Percentiles rank a stretch among this genome's conserved stretches.
Evolutionary conservation across 37 sponge, comb jelly and placozoan genomes (phyloP).

Genomic region (Lycopodina hypogea): DNA sequence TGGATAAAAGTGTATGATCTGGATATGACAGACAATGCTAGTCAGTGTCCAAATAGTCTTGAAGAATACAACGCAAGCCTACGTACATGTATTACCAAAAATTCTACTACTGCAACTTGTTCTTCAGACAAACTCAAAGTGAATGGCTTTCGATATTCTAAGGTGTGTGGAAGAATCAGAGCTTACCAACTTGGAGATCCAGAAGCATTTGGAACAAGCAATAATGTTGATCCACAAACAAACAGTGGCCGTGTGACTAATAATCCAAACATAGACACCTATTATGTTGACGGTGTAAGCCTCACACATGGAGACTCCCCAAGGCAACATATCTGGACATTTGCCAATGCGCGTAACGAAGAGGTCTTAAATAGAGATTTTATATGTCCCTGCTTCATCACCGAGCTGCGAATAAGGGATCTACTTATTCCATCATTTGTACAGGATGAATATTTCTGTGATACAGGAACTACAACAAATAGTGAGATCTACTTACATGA

Average conservation of each 20-base stretch:
- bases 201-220: slow-evolving; percentile 5
- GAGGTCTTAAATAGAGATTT: neutral
- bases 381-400: neutral
- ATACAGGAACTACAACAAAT: neutral
- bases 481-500: neutral
- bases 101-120: neutral
- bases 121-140: slow-evolving; percentile 23
- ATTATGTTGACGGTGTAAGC: slow-evolving; percentile 37
- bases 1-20: slow-evolving; percentile 32
- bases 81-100: neutral
- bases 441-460: slow-evolving; percentile 21
- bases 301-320: slow-evolving; percentile 17
- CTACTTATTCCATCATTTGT: neutral
- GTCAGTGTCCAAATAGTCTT: slow-evolving; percentile 8
- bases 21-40: slow-evolving; percentile 6
- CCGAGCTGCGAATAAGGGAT: neutral
- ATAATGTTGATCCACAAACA: too few relatives aligned
- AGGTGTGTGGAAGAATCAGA: slow-evolving; percentile 52
- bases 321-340: slow-evolving; percentile 37
- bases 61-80: neutral
- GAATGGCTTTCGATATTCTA: slow-evolving; percentile 25
- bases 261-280: neutral
- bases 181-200: slow-evolving; percentile 35
- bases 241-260: neutral
- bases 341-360: neutral